Evolutionary conservation across 1,140 invertebrate species (phyloP).

Genomic region (Telenomus remus): DNA sequence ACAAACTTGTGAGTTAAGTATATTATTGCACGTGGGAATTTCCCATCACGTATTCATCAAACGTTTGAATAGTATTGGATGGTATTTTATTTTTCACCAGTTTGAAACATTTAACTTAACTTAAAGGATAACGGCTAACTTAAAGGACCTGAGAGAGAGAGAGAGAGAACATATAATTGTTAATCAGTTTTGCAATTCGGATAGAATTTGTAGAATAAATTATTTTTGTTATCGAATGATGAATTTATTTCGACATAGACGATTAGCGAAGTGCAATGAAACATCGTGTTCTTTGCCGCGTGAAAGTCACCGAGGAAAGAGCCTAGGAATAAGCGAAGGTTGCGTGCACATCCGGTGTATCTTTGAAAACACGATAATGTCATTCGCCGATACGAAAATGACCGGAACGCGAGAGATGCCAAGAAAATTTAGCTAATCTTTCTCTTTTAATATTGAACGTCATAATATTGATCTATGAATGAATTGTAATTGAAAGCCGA

Average conservation of each 20-base stretch:
- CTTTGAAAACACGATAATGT: slow-evolving; percentile 60
- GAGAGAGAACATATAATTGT: no score
- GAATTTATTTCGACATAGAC: slow-evolving; percentile 63
- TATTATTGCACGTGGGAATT: slow-evolving; percentile 51
- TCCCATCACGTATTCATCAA: slow-evolving; percentile 22
- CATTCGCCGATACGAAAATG: slow-evolving; percentile 56
- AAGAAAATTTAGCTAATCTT: slow-evolving; percentile 38
- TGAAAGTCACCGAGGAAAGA: slow-evolving; percentile 63
- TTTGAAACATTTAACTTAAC: no score
- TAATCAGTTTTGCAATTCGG: no score
- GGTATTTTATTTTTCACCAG: background rate
- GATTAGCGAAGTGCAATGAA: slow-evolving; percentile 63
- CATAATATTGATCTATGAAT: no score
- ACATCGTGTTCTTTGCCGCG: slow-evolving; percentile 60
- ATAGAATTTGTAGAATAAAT: no score
- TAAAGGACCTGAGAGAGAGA: no score
- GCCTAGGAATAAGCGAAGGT: slow-evolving; percentile 54
- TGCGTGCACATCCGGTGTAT: slow-evolving; percentile 60
- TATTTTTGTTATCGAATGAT: slow-evolving; percentile 8
- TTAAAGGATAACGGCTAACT: no score
- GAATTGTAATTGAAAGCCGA: slow-evolving; percentile 7
- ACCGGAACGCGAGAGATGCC: slow-evolving; percentile 34
- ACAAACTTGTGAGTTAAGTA: slow-evolving; percentile 41
- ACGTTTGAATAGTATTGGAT: background rate
- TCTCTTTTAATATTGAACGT: no score